Evolutionary conservation across 2,113 vertebrate species (phyloP), one percentile per base, ranked within the genome.

Genomic region (Serinus canaria): DNA sequence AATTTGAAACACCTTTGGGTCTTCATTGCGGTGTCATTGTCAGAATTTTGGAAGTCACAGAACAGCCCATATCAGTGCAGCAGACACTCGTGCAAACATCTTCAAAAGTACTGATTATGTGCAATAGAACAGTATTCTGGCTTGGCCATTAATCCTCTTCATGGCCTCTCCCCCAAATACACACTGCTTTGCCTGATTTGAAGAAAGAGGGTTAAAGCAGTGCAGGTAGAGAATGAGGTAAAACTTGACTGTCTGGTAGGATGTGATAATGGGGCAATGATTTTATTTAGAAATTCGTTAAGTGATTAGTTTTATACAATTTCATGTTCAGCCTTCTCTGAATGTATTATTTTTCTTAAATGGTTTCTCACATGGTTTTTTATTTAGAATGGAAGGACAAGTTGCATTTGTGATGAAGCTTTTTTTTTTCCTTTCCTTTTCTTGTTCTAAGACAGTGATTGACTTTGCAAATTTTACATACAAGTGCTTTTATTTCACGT

Each of bases 21-120:
- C 12, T 46, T 7, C 11, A 1, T 35, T 74, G 43, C 27, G 14
- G 6, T 35, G 47, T 23, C 21, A 20, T 25, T 86, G 33, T 75
- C 39, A 50, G 66, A 74, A 55, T 59, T 74, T n/a, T 55, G 55
- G 9, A 70, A 66, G 47, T 72, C n/a, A 31, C 1, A 0, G 49
- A 89, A n/a, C 12, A 28, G 21, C 25, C 12, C 0, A 0, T 31
- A n/a, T 74, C 56, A 82, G 4, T 37, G 23, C 28, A 91, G 44
- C 56, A 79, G 39, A 21, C 0, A 2, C 13, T 72, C 41, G 24
- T 47, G 58, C 52, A 63, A 28, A 24, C 0, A 0, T 27, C 33
- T 68, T 64, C 13, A 27, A 0, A 60, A 60, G 17, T 67, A 17
- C 5, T 52, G 33, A n/a, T 50, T 27, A 30, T 35, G 6, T 55